Evolutionary conservation across 2,888 invertebrate species (phyloP).

Genomic region (Apamea monoglypha): DNA sequence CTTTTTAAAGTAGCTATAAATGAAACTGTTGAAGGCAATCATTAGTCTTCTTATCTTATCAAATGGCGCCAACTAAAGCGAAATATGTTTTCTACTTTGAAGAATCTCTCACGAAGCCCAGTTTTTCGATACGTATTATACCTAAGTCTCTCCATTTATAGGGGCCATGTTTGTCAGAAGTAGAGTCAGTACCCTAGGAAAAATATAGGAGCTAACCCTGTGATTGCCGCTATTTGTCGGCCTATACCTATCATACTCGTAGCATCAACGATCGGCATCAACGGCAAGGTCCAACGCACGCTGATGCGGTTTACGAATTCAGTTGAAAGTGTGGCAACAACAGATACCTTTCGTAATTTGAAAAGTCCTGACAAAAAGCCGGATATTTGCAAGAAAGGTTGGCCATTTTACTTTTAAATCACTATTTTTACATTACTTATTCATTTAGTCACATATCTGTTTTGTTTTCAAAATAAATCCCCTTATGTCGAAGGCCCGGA

Average conservation of each 20-base stretch:
- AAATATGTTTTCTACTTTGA: constrained; percentile 21
- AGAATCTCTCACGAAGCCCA: not conserved
- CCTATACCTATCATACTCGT: too few species aligned
- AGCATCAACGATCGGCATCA: not conserved
- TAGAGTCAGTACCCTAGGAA: not conserved
- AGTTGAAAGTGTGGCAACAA: not conserved
- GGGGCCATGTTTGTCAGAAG: not conserved
- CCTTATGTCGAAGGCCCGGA: not conserved
- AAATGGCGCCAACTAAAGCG: not conserved
- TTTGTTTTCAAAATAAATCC: not conserved
- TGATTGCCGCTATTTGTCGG: not conserved
- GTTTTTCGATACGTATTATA: not conserved
- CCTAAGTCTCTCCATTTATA: not conserved
- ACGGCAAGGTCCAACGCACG: not conserved
- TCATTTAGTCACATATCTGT: not conserved
- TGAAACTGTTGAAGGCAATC: constrained; percentile 6
- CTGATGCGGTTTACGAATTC: too few species aligned
- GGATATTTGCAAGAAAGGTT: not conserved
- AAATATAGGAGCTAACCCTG: not conserved
- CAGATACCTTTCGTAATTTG: not conserved
- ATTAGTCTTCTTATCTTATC: constrained; percentile 1
- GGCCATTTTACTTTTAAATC: not conserved
- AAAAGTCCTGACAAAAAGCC: not conserved
- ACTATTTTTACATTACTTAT: not conserved
- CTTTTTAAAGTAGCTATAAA: constrained; percentile 19